Conservation (phyloP, 2,888 invertebrate genomes). For the Oligia latruncula region DNA sequence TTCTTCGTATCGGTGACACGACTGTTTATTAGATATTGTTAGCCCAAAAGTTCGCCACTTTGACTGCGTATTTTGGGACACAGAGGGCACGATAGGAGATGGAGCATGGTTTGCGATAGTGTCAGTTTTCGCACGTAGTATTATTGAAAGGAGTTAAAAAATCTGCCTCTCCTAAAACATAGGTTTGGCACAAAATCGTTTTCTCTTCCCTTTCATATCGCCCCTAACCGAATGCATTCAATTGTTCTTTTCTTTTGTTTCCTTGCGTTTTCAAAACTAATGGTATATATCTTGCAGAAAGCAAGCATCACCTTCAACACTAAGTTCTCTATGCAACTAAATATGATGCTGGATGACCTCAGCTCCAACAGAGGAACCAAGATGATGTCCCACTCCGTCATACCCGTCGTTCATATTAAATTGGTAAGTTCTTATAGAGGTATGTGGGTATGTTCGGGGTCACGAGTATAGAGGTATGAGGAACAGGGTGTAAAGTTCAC, state of each 20-base stretch:
- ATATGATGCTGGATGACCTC: slow-evolving; percentile 91
- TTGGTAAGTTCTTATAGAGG: slow-evolving; percentile 85
- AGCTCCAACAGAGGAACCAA: slow-evolving; percentile 89
- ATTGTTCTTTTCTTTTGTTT: background rate
- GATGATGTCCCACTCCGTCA: slow-evolving; percentile 90
- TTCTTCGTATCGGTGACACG: background rate
- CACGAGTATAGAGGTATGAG: too few species aligned
- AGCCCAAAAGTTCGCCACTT: background rate
- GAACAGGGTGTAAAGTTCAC: too few species aligned
- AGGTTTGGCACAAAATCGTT: background rate
- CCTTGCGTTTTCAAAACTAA: background rate
- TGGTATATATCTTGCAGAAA: slow-evolving; percentile 80
- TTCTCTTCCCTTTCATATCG: background rate
- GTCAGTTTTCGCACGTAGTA: background rate
- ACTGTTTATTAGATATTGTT: background rate
- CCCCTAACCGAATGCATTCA: background rate
- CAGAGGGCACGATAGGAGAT: background rate
- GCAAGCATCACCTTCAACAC: slow-evolving; percentile 91
- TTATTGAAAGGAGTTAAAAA: background rate
- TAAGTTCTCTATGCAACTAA: slow-evolving; percentile 92
- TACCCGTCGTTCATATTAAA: slow-evolving; percentile 93
- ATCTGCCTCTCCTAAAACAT: background rate
- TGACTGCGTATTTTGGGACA: background rate
- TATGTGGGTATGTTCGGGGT: too few species aligned
- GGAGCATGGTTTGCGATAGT: background rate